phyloP scores from a whole-genome alignment of 2,888 invertebrate genomes.

The Meiosimyza platycephala region DNA sequence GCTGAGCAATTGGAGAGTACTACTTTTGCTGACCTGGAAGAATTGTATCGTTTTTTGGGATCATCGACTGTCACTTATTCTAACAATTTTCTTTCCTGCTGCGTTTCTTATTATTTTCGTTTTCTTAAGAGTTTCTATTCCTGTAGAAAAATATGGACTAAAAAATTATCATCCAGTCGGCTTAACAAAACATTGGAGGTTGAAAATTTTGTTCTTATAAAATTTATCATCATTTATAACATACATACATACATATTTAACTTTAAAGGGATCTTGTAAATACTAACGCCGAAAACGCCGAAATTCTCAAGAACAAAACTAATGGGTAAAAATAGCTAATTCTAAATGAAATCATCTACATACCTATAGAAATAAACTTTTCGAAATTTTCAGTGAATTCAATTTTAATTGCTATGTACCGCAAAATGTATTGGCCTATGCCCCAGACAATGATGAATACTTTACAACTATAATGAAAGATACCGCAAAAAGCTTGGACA shows the following conservation, averaged over 20 bases:
- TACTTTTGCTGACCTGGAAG: conserved; percentile 17
- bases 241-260: no score
- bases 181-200: conserved; percentile 14
- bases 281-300: no score
- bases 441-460: conserved; percentile 41
- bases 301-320: no score
- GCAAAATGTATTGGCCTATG: conserved; percentile 48
- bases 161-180: neutral
- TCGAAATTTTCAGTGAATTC: neutral
- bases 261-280: no score
- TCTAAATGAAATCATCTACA: no score
- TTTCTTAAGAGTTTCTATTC: neutral
- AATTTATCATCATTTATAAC: no score
- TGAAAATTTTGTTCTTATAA: no score
- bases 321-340: no score
- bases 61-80: neutral
- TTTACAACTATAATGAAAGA: conserved; percentile 42
- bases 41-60: conserved; percentile 9
- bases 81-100: conserved; percentile 1
- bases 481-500: neutral
- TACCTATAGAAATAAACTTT: neutral
- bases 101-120: conserved; percentile 4
- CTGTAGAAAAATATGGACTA: neutral
- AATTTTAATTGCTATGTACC: conserved; percentile 47
- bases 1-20: neutral